Base-by-base conservation (phyloP, 1,140 invertebrate species). In the Psilanteris sp. region DNA sequence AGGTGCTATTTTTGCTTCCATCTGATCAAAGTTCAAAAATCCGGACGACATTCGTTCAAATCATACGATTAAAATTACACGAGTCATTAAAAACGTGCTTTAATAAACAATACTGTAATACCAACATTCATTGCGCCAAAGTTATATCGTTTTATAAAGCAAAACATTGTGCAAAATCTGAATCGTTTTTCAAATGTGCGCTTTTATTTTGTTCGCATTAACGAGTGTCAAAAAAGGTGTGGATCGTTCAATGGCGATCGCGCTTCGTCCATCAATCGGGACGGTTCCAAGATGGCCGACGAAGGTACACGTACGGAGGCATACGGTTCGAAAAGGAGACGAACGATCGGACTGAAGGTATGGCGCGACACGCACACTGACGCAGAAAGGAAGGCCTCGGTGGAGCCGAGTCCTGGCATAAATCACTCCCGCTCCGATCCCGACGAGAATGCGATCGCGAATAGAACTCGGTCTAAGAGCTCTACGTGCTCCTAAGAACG, bases 391-490 rank as follows among this genome's bases (percentile, higher is more conserved):
- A 74, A 74, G 61, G 59, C 59, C 61, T 66, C 76, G 61, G 59
- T 78, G 61, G 77, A 71, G 27, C 14, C 43, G 37, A 71, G 77
- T 78, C 76, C 78, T 77, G 67, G 80, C 78, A 84, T 84, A 85
- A 84, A 85, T 85, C 84, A 85, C 81, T 84, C 84, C 79, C 79
- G 81, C 80, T 78, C 75, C 76, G 61, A 52, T 77, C 43, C 26
- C 50, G 41, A 41, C 62, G 71, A 77, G 78, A 79, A 80, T 79
- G 67, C 74, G 73, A 79, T 77, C 77, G 78, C 72, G 62, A 74
- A 61, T 57, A 70, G 62, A 41, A 27, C 55, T 26, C 41, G 48
- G 37, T 67, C 52, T 71, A 70, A 62, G 52, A 50, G 44, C 48
- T 48, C 54, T 71, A 73, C 50, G 48, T 62, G 61, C 54, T 46